Conservation (phyloP, 2,797 vertebrate species). For the Avahi laniger region DNA sequence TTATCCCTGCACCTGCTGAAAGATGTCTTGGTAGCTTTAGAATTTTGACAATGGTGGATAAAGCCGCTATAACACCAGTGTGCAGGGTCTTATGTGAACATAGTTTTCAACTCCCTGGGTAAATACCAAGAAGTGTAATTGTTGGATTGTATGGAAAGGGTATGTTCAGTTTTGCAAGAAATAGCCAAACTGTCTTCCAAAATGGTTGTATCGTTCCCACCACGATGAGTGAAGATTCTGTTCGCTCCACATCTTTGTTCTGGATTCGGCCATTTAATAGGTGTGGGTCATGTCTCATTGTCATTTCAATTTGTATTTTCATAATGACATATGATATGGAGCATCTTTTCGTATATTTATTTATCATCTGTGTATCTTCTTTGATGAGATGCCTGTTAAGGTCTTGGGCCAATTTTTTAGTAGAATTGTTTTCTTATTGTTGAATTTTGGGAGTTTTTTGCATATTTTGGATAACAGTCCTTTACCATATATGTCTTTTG, state of each 20-base stretch:
- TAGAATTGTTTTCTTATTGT: not conserved
- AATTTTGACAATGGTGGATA: not conserved
- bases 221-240: not conserved
- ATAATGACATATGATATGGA: not conserved
- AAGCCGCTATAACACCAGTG: not conserved
- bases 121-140: not conserved
- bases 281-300: not conserved
- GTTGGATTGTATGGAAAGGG: not conserved
- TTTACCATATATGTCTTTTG: not conserved
- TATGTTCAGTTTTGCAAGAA: not conserved
- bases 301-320: not conserved
- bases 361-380: not conserved
- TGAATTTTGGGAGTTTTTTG: not conserved
- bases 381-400: not conserved
- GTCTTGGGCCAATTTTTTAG: not conserved
- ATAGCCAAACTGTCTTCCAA: not conserved
- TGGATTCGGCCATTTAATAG: not conserved
- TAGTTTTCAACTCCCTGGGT: not conserved
- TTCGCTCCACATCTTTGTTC: not conserved
- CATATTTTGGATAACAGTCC: not conserved
- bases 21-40: not conserved
- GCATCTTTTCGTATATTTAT: not conserved
- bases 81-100: not conserved
- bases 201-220: not conserved
- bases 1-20: not conserved